Evolutionary conservation across 2,113 vertebrate species (phyloP).

Genomic region (Actenoides hombroni): DNA sequence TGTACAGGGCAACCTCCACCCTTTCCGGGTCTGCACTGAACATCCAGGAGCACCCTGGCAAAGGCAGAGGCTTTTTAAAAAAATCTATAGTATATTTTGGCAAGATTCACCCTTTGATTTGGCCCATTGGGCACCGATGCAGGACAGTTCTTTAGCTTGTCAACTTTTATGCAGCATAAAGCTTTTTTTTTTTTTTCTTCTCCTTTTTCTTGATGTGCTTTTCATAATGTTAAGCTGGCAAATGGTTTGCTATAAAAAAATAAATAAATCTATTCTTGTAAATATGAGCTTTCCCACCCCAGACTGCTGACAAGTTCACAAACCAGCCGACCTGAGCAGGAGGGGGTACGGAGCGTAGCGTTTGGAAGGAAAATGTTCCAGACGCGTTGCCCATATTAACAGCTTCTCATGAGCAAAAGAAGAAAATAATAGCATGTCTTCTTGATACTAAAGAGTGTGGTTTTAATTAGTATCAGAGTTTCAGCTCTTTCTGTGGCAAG

Average conservation of each 20-base stretch:
- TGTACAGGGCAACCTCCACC: not conserved
- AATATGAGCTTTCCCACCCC: not conserved
- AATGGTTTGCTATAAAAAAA: not conserved
- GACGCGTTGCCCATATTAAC: conserved; percentile 41
- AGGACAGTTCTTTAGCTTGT: not conserved
- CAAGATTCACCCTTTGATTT: not conserved
- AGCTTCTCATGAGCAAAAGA: conserved; percentile 13
- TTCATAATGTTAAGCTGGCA: not conserved
- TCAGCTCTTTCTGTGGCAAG: conserved; percentile 24
- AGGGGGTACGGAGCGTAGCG: not conserved
- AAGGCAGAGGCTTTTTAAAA: not conserved
- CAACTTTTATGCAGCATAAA: not conserved
- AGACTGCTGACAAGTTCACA: conserved; percentile 7
- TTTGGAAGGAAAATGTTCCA: conserved; percentile 57
- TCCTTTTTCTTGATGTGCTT: not conserved
- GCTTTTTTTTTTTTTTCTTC: not conserved
- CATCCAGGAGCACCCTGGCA: not conserved
- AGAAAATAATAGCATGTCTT: conserved; percentile 50
- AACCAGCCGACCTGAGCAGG: not conserved
- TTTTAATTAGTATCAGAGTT: conserved; percentile 75
- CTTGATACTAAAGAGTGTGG: conserved; percentile 59
- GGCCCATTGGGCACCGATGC: not conserved
- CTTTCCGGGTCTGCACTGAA: not conserved
- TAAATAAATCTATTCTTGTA: not conserved
- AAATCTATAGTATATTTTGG: not conserved